Evolutionary conservation across 2,888 invertebrate genomes (phyloP).

Genomic region (Sphaerolaimus hirsutus): DNA sequence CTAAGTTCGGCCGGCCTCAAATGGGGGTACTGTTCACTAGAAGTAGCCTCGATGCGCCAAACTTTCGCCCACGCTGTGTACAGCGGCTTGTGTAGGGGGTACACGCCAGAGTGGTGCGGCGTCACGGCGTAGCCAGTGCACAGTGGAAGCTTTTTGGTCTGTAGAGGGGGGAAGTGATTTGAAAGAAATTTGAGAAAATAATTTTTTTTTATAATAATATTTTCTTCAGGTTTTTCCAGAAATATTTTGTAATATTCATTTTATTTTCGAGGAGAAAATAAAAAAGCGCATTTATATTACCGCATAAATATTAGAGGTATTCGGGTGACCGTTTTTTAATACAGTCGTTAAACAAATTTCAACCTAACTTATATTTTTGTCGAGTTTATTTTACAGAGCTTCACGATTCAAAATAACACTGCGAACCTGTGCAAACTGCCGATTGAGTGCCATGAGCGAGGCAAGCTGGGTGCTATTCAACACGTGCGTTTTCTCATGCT

Average conservation of each 20-base stretch:
- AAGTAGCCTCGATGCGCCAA: constrained; percentile 56
- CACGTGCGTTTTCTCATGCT: constrained; percentile 78
- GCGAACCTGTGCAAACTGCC: constrained; percentile 1
- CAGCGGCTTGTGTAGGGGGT: constrained; percentile 79
- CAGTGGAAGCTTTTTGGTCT: constrained; percentile 52
- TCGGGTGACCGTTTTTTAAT: too few relatives aligned
- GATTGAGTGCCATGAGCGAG: constrained; percentile 34
- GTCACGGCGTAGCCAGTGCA: constrained; percentile 77
- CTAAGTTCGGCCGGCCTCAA: constrained; percentile 56
- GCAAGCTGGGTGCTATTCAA: constrained; percentile 66
- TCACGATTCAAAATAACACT: too few relatives aligned
- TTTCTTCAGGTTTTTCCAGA: too few relatives aligned
- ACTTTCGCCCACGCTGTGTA: constrained; percentile 61
- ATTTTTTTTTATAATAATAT: too few relatives aligned
- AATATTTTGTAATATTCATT: too few relatives aligned
- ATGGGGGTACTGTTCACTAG: constrained; percentile 96
- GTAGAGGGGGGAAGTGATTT: too few relatives aligned
- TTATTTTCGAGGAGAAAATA: too few relatives aligned
- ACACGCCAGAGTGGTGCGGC: constrained; percentile 95
- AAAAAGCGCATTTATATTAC: neutral
- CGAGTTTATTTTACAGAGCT: too few relatives aligned
- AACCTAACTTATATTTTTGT: too few relatives aligned
- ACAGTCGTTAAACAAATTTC: too few relatives aligned
- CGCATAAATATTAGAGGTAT: too few relatives aligned
- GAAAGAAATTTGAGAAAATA: too few relatives aligned